Evolutionary conservation across 2,797 vertebrate species (phyloP).

Genomic region (Sebastes melanostomus): DNA sequence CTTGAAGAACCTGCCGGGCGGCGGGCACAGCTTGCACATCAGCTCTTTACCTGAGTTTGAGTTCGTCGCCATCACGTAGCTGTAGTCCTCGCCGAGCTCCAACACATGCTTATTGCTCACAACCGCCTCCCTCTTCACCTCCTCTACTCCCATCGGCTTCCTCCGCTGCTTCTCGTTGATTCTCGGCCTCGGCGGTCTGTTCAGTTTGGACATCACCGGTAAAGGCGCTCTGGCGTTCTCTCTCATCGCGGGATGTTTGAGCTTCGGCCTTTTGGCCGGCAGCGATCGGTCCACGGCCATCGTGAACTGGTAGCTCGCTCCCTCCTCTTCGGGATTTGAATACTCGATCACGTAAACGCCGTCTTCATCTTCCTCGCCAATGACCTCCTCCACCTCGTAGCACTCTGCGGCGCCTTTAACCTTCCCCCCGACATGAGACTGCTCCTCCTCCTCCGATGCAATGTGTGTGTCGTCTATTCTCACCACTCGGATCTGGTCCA

Average conservation of each 20-base stretch:
- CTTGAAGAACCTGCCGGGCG: slow-evolving; percentile 46
- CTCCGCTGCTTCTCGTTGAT: background rate
- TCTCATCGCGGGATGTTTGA: background rate
- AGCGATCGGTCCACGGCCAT: slow-evolving; percentile 44
- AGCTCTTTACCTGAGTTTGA: background rate
- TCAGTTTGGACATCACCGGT: background rate
- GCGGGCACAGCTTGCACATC: slow-evolving; percentile 51
- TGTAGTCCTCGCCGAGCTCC: slow-evolving; percentile 35
- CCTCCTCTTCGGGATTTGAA: slow-evolving; percentile 61
- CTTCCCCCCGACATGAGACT: slow-evolving; percentile 4
- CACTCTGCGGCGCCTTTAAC: background rate
- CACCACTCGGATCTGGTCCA: slow-evolving; percentile 59
- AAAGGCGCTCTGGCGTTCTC: background rate
- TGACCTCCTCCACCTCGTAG: slow-evolving; percentile 37
- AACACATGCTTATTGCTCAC: slow-evolving; percentile 38
- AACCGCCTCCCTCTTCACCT: background rate
- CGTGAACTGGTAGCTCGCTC: slow-evolving; percentile 57
- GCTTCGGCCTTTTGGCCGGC: background rate
- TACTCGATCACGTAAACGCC: slow-evolving; percentile 55
- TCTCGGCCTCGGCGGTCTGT: background rate
- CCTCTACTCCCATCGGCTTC: background rate
- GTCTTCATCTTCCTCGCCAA: slow-evolving; percentile 40
- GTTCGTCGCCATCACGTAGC: background rate
- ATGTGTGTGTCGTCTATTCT: slow-evolving; percentile 56
- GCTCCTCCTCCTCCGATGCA: background rate